Percentiles rank a stretch among this genome's conserved stretches.
These are phyloP conservation scores for Danio jaintianensis DNA, from an alignment of 2,797 vertebrate species.

Conservation along the genomic window DNA sequence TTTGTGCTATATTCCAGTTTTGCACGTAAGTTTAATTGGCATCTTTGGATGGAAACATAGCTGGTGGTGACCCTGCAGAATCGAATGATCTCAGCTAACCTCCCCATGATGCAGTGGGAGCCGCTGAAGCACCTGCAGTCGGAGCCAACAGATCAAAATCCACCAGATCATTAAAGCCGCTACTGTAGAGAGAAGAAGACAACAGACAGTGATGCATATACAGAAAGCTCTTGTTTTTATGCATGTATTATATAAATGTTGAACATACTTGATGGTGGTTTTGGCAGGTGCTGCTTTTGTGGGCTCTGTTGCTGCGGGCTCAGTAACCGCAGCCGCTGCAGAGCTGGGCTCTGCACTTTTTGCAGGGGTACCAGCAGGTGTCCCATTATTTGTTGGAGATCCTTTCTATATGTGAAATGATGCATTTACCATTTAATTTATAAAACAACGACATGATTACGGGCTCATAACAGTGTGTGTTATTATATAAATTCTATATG, in stretches of 20 bases:
- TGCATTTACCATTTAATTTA: constrained; percentile 2
- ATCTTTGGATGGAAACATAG: too few species aligned
- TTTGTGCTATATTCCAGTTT: too few species aligned
- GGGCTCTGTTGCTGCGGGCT: constrained; percentile 82
- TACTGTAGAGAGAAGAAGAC: constrained; percentile 58
- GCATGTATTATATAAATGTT: too few species aligned
- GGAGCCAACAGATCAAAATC: constrained; percentile 84
- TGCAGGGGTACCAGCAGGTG: constrained; percentile 85
- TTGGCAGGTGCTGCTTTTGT: constrained; percentile 78
- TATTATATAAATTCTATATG: background rate
- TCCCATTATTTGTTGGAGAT: constrained; percentile 88
- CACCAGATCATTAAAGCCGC: constrained; percentile 84
- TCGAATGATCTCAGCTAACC: constrained; percentile 72
- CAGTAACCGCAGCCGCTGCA: constrained; percentile 77
- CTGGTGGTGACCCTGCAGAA: background rate
- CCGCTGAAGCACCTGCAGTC: constrained; percentile 71
- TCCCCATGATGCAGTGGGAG: constrained; percentile 89
- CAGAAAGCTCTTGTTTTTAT: background rate
- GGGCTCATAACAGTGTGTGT: background rate
- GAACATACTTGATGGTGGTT: constrained; percentile 77
- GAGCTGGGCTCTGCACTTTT: constrained; percentile 81
- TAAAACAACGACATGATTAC: background rate
- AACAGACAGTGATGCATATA: constrained; percentile 7
- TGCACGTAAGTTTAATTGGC: too few species aligned
- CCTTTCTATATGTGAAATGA: constrained; percentile 76